Evolutionary conservation across 2,113 vertebrate species (phyloP).

Genomic region (Vanacampus margaritifer): DNA sequence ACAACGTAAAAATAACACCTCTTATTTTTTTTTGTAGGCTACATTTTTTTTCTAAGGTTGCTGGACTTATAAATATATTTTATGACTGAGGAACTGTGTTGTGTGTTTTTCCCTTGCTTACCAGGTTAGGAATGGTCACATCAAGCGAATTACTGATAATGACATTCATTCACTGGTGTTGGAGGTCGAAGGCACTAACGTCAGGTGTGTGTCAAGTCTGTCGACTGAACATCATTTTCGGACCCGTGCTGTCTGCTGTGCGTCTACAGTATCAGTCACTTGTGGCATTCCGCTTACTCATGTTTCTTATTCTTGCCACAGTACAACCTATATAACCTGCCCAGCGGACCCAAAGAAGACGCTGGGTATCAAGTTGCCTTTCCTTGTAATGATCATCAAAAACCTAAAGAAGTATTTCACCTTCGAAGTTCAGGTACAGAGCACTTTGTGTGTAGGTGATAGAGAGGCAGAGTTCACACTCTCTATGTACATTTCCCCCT

Average conservation of each 20-base stretch:
- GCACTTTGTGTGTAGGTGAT: neutral
- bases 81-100: neutral
- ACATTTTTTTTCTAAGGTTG: neutral
- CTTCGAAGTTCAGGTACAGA: constrained; percentile 94
- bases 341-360: constrained; percentile 98
- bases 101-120: neutral
- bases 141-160: constrained; percentile 91
- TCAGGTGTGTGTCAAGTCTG: constrained; percentile 77
- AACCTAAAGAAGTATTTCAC: constrained; percentile 98
- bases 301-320: constrained; percentile 45
- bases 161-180: constrained; percentile 93
- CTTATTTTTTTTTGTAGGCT: neutral
- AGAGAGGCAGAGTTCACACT: neutral
- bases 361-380: constrained; percentile 91
- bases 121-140: constrained; percentile 93
- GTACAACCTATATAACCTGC: constrained; percentile 95
- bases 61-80: neutral
- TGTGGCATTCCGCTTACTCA: neutral
- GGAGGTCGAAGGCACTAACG: constrained; percentile 91
- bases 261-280: neutral
- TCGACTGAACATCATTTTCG: neutral
- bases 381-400: constrained; percentile 97
- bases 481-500: neutral
- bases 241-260: neutral
- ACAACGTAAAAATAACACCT: neutral